These are phyloP conservation scores for Sebastes oblongus DNA, from an alignment of 2,797 vertebrate species.

Conservation along the genomic window DNA sequence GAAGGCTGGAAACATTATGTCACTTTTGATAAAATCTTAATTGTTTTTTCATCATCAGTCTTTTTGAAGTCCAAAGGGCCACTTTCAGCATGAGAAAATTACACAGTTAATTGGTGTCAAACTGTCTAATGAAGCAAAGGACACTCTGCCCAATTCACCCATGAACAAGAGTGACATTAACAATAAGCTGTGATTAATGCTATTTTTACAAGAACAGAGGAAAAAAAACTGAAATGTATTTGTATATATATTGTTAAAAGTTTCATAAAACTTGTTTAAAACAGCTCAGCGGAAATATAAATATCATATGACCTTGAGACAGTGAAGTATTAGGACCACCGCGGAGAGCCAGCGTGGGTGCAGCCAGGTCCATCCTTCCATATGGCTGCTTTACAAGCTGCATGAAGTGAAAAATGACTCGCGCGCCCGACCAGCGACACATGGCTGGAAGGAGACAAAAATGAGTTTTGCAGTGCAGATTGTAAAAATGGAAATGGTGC, in stretches of 20 bases:
- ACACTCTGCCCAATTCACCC: not conserved
- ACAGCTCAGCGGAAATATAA: slow-evolving; percentile 17
- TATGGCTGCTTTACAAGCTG: slow-evolving; percentile 60
- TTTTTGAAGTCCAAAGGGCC: not conserved
- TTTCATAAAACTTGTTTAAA: slow-evolving; percentile 3
- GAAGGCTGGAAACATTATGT: not conserved
- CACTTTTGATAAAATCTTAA: not conserved
- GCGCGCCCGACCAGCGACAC: slow-evolving; percentile 10
- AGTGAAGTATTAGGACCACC: slow-evolving; percentile 41
- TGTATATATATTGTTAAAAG: not conserved
- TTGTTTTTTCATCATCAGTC: slow-evolving; percentile 10
- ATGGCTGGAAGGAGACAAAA: slow-evolving; percentile 51
- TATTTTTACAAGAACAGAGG: not conserved
- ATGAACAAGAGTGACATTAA: slow-evolving; percentile 9
- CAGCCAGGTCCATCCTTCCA: slow-evolving; percentile 47
- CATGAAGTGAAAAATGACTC: slow-evolving; percentile 59
- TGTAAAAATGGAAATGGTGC: slow-evolving; percentile 43
- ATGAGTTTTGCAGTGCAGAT: slow-evolving; percentile 37
- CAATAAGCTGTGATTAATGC: slow-evolving; percentile 1
- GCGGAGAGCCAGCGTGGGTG: slow-evolving; percentile 26
- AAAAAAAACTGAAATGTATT: not conserved
- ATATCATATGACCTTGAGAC: slow-evolving; percentile 53
- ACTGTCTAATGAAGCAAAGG: slow-evolving; percentile 21
- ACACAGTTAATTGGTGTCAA: slow-evolving; percentile 27
- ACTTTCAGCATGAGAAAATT: slow-evolving; percentile 2